Evolutionary conservation across 1,140 invertebrate genomes (phyloP), one percentile per base, ranked within the genome.

Genomic region (Oppia nitens): DNA sequence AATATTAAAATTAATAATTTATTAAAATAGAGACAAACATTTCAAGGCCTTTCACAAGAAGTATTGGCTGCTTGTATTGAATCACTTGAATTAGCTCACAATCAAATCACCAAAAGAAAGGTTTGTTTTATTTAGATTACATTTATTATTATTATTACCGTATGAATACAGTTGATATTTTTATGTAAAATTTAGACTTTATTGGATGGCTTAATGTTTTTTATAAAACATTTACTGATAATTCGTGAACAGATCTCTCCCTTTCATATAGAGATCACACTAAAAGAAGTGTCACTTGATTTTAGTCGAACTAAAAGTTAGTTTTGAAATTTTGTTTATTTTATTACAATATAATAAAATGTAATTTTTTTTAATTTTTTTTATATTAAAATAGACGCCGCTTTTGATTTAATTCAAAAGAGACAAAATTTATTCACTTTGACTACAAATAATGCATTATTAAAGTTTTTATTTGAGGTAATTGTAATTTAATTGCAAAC

Each of bases 171-270:
- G n/a, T n/a, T n/a, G n/a, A n/a, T n/a, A n/a, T n/a, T n/a, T n/a
- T n/a, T n/a, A n/a, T n/a, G n/a, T n/a, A 12, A 47, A 47, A 12
- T 66, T 25, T 62, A 72, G 70, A 83, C 81, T 3, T 68, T 76
- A 4, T 74, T 95, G n/a, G 93, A 99, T 74, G 91, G 88, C 0
- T 82, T 89, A 68, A 74, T 98, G 6, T 99, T 99, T 73, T 83
- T 97, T 72, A 92, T 98, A 29, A 98, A 98, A 73, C 95, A 98
- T 76, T 73, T 99, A 47, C 74, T 99, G 2, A 98, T 98, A 53
- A 72, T 98, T 0, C 72, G 95, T 23, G 95, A 99, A 69, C 95
- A 98, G 73, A 97, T 98, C 40, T 89, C 92, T 0, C 94, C 95
- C 0, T 99, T 98, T 70, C 92, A 97, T 73, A 88, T 95, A 0